Base-by-base conservation (phyloP, 2,113 vertebrate genomes). In the Typhlomys cinereus region DNA sequence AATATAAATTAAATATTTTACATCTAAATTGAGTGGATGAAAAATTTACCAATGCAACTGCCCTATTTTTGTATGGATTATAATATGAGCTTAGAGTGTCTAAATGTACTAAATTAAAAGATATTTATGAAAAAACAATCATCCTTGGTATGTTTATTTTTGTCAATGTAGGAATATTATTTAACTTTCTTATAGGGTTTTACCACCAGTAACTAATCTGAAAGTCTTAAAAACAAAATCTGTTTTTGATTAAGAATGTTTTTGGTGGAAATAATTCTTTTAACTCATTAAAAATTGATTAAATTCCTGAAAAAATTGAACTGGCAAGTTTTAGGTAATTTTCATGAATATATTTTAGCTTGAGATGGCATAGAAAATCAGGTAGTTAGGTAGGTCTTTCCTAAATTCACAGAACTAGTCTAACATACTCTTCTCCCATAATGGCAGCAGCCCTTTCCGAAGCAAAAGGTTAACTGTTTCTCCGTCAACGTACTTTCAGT, bases 391-490 rank as follows among this genome's bases (percentile, higher is more conserved):
- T 83, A 31, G 81, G 13, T 78, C 15, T 54, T 88, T 82, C 61
- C 25, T 79, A 85, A 93, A 90, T 64, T 46, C 62, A 78, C 25
- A 81, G 17, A 94, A 85, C 86, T 48, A 36, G 31, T 21, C 62
- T 82, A 79, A 92, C 52, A 31, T 85, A 39, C 70, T 94, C 79
- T 69, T 48, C 78, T 70, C 80, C 94, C 20, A 57, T 81, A 54
- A 74, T 94, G 75, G 57, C 67, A 88, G 13, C 17, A 93, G 66
- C 44, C 34, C 4, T 91, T 71, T 93, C 46, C 90, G 96, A 81
- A 95, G 70, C 39, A 91, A 97, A 97, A 96, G 25, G 82, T 94
- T 96, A 96, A 95, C 50, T 89, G 66, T 88, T 70, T 96, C 96
- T 90, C 39, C 25, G 91, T 89, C 83, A 80, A 50, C 84, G 31